These are phyloP conservation scores for Leptoteleia sp. DNA, from an alignment of 1,140 invertebrate species.

Conservation along the genomic window DNA sequence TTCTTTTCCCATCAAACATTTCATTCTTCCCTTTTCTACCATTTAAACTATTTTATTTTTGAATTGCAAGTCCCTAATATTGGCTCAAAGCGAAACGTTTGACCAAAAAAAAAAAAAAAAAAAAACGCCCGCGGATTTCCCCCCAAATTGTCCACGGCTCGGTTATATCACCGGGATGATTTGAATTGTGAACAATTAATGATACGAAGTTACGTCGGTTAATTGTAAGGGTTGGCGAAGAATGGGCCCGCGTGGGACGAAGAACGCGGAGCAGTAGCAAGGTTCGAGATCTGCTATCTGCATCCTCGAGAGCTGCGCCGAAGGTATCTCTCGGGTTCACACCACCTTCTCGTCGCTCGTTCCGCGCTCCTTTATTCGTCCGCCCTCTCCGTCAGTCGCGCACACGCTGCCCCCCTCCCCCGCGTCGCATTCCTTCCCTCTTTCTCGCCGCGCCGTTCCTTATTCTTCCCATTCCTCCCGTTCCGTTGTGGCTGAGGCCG, in stretches of 20 bases:
- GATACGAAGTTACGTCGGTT: constrained; percentile 74
- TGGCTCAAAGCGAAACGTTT: no score
- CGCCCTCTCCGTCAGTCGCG: constrained; percentile 30
- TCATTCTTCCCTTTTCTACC: no score
- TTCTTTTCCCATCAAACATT: no score
- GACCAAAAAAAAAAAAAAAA: no score
- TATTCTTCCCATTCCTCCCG: constrained; percentile 18
- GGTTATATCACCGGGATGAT: constrained; percentile 25
- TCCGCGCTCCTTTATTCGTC: constrained; percentile 54
- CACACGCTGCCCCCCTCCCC: background rate
- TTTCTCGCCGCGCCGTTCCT: constrained; percentile 32
- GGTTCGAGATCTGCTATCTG: constrained; percentile 75
- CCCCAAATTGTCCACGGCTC: no score
- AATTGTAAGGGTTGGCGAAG: constrained; percentile 74
- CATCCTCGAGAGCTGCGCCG: constrained; percentile 62
- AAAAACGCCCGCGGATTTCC: no score
- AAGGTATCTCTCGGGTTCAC: constrained; percentile 68
- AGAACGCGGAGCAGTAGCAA: constrained; percentile 65
- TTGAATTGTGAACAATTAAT: constrained; percentile 63
- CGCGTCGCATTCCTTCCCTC: constrained; percentile 26
- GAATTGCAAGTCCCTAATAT: no score
- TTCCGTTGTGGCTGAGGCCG: constrained; percentile 28
- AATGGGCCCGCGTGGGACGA: constrained; percentile 68
- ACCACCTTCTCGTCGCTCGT: constrained; percentile 67
- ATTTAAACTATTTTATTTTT: no score